Percentiles rank a stretch among this genome's conserved stretches.
These are phyloP conservation scores for Nematolebias whitei DNA, from an alignment of 2,113 vertebrate genomes.

Conservation along the genomic window DNA sequence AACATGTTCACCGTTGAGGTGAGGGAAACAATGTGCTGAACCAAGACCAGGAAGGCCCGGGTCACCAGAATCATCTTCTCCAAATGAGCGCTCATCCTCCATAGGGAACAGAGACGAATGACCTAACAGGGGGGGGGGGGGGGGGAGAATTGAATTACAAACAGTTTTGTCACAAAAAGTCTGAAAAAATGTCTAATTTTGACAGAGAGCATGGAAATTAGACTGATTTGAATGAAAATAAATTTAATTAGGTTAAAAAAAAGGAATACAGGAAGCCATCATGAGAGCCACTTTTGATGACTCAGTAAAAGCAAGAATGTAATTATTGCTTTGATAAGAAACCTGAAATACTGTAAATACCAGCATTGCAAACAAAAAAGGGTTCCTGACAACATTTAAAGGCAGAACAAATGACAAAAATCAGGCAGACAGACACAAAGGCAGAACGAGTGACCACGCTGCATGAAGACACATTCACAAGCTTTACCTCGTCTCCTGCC, in stretches of 20 bases:
- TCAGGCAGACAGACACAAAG: slow-evolving; percentile 49
- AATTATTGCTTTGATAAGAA: not conserved
- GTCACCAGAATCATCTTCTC: slow-evolving; percentile 94
- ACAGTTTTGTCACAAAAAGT: not conserved
- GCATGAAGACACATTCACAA: slow-evolving; percentile 34
- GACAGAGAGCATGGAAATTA: not conserved
- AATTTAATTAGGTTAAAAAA: slow-evolving; percentile 6
- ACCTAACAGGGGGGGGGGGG: no score
- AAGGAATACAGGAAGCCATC: not conserved
- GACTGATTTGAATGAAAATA: slow-evolving; percentile 11
- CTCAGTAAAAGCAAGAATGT: not conserved
- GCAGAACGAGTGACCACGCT: slow-evolving; percentile 19
- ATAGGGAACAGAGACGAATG: slow-evolving; percentile 97
- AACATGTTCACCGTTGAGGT: slow-evolving; percentile 96
- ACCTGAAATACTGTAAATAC: not conserved
- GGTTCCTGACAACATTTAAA: not conserved
- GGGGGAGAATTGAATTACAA: slow-evolving; percentile 17
- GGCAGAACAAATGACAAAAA: not conserved
- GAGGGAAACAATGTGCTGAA: slow-evolving; percentile 95
- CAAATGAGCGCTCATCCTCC: slow-evolving; percentile 92
- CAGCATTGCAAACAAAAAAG: not conserved
- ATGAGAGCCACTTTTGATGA: not conserved
- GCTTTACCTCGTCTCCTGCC: slow-evolving; percentile 98
- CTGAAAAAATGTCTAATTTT: not conserved
- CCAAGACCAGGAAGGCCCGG: slow-evolving; percentile 91